Percentiles rank a stretch among this genome's conserved stretches.
These are phyloP conservation scores for Empis livida DNA, from an alignment of 2,888 invertebrate species.

Conservation along the genomic window DNA sequence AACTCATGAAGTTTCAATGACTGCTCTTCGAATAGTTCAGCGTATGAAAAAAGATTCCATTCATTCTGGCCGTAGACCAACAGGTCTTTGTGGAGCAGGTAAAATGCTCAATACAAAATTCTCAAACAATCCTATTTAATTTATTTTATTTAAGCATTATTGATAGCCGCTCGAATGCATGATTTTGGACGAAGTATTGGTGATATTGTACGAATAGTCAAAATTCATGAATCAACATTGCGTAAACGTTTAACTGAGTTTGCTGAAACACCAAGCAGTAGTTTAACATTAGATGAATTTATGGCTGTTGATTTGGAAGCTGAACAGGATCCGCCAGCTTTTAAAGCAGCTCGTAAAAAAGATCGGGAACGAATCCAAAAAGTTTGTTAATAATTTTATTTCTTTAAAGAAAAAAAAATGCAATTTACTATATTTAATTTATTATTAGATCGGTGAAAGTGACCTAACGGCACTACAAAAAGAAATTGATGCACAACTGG, in stretches of 20 bases:
- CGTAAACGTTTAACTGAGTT: constrained; percentile 87
- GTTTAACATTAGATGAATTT: constrained; percentile 90
- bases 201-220: constrained; percentile 88
- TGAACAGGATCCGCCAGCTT: constrained; percentile 89
- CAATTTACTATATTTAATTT: background rate
- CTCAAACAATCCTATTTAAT: constrained; percentile 16
- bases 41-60: constrained; percentile 98
- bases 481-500: constrained; percentile 73
- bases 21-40: constrained; percentile 85
- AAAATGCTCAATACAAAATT: constrained; percentile 10
- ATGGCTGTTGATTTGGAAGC: constrained; percentile 93
- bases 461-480: constrained; percentile 68
- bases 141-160: constrained; percentile 50
- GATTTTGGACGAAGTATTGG: constrained; percentile 75
- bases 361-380: constrained; percentile 9
- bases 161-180: constrained; percentile 89
- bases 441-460: constrained; percentile 38
- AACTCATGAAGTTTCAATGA: constrained; percentile 89
- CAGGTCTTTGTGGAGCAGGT: constrained; percentile 97
- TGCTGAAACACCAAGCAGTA: constrained; percentile 91
- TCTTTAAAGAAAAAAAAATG: constrained; percentile 8
- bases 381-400: constrained; percentile 3
- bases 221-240: constrained; percentile 87
- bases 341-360: constrained; percentile 55
- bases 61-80: constrained; percentile 89